Evolutionary conservation across 1,140 invertebrate species (phyloP).

Genomic region (Trichonephila inaurata): DNA sequence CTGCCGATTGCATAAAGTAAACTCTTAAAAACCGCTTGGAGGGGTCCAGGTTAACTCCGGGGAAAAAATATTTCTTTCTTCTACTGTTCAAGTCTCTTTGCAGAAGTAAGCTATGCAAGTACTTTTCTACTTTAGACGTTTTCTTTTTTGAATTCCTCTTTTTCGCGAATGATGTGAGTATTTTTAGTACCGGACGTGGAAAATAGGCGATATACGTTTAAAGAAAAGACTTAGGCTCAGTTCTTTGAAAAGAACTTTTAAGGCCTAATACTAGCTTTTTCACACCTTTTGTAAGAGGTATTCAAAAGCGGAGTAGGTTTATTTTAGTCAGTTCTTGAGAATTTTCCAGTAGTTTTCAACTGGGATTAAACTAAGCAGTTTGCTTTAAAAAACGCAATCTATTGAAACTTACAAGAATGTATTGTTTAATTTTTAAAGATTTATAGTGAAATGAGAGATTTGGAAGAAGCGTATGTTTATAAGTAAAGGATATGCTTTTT

Average conservation of each 20-base stretch:
- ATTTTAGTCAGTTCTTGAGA: background rate
- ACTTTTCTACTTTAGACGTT: background rate
- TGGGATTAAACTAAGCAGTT: too few relatives aligned
- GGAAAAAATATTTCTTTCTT: background rate
- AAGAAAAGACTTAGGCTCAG: background rate
- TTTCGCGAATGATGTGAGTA: background rate
- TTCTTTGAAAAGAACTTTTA: background rate
- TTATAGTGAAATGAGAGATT: too few relatives aligned
- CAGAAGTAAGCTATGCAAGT: background rate
- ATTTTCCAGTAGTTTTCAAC: background rate
- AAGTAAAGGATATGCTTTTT: too few relatives aligned
- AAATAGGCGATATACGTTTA: background rate
- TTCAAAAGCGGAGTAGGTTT: background rate
- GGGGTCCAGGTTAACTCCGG: background rate
- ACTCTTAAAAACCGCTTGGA: constrained; percentile 18
- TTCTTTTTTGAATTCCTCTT: background rate
- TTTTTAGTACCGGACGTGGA: background rate
- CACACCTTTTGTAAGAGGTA: background rate
- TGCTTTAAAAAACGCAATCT: too few relatives aligned
- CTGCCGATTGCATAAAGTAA: constrained; percentile 30
- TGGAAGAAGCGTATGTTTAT: too few relatives aligned
- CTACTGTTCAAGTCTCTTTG: background rate
- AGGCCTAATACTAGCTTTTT: background rate
- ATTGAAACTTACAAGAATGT: too few relatives aligned
- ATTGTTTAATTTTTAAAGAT: too few relatives aligned